These are phyloP conservation scores for Manis javanica DNA, from an alignment of 2,797 vertebrate genomes.

Conservation along the genomic window DNA sequence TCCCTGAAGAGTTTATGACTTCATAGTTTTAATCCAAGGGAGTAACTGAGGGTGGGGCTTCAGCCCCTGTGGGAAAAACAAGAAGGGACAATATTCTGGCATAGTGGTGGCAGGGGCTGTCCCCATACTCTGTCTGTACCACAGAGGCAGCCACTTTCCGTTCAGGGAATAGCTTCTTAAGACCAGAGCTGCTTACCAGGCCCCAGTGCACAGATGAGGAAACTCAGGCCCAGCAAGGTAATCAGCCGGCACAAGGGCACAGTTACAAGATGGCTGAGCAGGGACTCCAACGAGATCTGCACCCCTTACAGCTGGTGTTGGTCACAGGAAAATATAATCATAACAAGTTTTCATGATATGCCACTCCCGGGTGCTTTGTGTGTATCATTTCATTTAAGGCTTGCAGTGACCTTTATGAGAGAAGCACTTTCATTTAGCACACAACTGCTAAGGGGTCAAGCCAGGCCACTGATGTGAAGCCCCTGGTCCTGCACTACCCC, in stretches of 20 bases:
- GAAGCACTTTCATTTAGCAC: background rate
- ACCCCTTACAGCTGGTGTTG: background rate
- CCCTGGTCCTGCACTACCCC: background rate
- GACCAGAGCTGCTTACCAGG: background rate
- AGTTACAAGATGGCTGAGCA: background rate
- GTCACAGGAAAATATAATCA: background rate
- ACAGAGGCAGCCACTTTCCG: background rate
- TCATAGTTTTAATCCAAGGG: background rate
- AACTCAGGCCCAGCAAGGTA: background rate
- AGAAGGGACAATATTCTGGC: background rate
- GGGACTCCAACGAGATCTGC: background rate
- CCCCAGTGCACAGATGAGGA: background rate
- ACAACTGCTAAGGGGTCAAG: accelerated
- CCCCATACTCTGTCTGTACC: background rate
- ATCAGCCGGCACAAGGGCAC: background rate
- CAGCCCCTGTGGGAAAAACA: no score
- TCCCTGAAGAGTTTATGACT: background rate
- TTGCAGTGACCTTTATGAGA: accelerated
- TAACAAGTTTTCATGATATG: accelerated
- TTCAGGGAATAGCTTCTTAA: background rate
- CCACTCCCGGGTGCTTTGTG: no score
- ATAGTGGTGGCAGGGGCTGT: no score
- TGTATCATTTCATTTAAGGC: background rate
- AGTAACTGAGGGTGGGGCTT: background rate
- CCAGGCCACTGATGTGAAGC: background rate